Percentiles rank a stretch among this genome's conserved stretches.
Evolutionary conservation across 2,797 vertebrate genomes (phyloP).

Genomic region (Alosa sapidissima): DNA sequence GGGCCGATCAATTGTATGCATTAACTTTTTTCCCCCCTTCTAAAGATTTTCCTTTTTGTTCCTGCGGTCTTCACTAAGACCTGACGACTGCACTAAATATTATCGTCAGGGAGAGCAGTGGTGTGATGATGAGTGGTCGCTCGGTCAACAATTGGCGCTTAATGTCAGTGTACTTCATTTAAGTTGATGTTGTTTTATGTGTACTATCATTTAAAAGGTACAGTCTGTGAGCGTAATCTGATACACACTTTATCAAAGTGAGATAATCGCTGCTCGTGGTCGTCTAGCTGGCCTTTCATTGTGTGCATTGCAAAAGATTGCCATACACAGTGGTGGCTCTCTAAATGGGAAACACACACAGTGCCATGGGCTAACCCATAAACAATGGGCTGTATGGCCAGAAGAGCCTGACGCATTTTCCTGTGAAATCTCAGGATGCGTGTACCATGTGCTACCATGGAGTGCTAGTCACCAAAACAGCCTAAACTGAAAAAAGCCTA

Average conservation of each 20-base stretch:
- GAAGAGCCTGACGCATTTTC: no score
- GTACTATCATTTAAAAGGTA: not conserved
- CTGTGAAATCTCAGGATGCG: no score
- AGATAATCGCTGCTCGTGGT: no score
- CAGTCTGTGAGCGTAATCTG: no score
- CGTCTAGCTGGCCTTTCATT: no score
- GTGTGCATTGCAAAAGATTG: no score
- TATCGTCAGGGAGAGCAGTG: not conserved
- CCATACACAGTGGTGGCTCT: no score
- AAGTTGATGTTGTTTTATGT: not conserved
- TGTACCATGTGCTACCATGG: no score
- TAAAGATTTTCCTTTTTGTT: slow-evolving; percentile 6
- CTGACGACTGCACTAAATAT: slow-evolving; percentile 11
- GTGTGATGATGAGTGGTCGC: not conserved
- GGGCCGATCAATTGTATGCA: slow-evolving; percentile 2
- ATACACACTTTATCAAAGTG: no score
- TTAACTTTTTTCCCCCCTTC: not conserved
- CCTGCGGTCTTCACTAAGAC: not conserved
- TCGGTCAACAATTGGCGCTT: not conserved
- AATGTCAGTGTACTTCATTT: not conserved
- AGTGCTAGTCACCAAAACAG: no score
- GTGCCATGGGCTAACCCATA: not conserved
- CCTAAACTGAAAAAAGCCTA: no score
- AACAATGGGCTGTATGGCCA: not conserved
- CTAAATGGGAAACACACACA: no score